These are phyloP conservation scores for Coilia nasus DNA, from an alignment of 2,797 vertebrate genomes.

Conservation along the genomic window DNA sequence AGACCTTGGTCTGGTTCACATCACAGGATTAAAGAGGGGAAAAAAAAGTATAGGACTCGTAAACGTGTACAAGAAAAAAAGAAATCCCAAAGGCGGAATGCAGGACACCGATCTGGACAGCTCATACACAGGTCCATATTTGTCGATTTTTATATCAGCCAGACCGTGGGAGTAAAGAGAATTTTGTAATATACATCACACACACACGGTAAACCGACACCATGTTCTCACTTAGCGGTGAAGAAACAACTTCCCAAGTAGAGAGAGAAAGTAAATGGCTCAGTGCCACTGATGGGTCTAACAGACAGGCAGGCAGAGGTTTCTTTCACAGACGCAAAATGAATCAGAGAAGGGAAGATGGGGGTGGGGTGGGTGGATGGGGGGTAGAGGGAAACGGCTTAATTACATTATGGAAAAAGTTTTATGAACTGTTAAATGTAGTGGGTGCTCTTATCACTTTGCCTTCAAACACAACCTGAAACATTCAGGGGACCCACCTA, in stretches of 20 bases:
- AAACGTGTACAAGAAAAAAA: background rate
- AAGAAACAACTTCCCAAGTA: background rate
- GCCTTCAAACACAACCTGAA: slow-evolving; percentile 13
- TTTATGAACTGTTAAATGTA: slow-evolving; percentile 22
- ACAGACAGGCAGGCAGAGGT: background rate
- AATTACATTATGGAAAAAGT: background rate
- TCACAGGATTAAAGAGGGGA: background rate
- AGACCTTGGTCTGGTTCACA: background rate
- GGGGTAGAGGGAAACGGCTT: too few relatives aligned
- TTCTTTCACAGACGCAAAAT: background rate
- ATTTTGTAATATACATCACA: background rate
- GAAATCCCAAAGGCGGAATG: background rate
- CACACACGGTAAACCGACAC: background rate
- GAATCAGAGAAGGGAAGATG: background rate
- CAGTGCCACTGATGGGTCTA: background rate
- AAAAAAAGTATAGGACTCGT: background rate
- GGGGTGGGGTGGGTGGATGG: too few relatives aligned
- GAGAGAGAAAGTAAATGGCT: background rate
- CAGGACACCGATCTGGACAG: background rate
- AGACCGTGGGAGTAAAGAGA: background rate
- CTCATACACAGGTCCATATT: background rate
- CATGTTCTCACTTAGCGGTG: background rate
- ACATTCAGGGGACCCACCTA: background rate
- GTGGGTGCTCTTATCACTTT: slow-evolving; percentile 3
- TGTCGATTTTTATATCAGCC: background rate